Percentiles rank a stretch among this genome's conserved stretches.
phyloP scores from a whole-genome alignment of 2,113 vertebrate species.

The Gymnorhina tibicen region DNA sequence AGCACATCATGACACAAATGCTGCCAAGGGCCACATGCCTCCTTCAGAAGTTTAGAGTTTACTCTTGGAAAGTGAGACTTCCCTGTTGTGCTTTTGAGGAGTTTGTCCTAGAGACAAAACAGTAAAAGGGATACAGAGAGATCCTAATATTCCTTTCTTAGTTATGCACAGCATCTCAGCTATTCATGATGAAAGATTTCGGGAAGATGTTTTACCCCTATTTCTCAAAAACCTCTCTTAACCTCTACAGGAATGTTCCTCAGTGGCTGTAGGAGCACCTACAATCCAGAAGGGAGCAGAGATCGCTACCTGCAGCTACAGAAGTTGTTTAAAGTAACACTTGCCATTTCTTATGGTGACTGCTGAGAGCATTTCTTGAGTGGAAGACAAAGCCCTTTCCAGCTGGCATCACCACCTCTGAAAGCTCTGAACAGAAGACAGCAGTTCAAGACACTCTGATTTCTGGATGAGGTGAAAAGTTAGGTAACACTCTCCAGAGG shows the following conservation, averaged over 20 bases:
- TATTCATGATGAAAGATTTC: neutral
- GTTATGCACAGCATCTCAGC: neutral
- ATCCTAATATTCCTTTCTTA: neutral
- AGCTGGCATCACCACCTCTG: neutral
- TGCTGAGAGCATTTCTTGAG: neutral
- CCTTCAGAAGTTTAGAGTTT: neutral
- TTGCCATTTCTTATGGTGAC: neutral
- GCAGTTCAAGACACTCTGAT: neutral
- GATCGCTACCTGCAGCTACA: neutral
- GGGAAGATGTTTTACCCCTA: neutral
- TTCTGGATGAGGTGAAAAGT: neutral
- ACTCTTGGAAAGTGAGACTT: neutral
- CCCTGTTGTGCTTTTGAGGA: neutral
- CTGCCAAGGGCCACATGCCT: neutral
- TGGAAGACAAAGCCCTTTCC: neutral
- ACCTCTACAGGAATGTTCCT: neutral
- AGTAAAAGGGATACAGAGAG: neutral
- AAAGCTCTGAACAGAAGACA: neutral
- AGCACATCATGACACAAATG: neutral
- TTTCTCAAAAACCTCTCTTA: neutral
- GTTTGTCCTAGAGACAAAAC: neutral
- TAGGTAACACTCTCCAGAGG: neutral
- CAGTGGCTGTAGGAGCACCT: neutral
- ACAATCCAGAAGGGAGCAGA: neutral
- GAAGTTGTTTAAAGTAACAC: neutral